These are phyloP conservation scores for Danio jaintianensis DNA, from an alignment of 2,797 vertebrate genomes.

Conservation along the genomic window DNA sequence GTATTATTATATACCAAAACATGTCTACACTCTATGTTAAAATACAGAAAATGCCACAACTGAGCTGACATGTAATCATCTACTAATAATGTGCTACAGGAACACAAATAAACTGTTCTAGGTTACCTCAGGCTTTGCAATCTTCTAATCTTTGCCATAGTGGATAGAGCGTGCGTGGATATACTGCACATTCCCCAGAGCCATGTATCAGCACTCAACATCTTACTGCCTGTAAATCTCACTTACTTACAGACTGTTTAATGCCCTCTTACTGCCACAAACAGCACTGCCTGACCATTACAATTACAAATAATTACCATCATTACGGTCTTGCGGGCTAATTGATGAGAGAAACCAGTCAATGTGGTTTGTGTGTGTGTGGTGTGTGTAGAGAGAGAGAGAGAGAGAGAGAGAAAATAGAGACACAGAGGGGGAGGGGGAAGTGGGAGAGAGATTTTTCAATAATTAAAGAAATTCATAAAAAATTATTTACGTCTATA, in stretches of 20 bases:
- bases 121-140: neutral
- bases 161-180: conserved; percentile 9
- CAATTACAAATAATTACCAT: conserved; percentile 60
- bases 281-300: conserved; percentile 53
- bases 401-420: too few relatives aligned
- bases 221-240: conserved; percentile 55
- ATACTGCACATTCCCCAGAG: conserved; percentile 35
- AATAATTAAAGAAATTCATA: neutral
- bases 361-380: conserved; percentile 39
- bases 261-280: conserved; percentile 52
- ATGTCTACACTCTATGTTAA: too few relatives aligned
- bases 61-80: neutral
- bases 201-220: conserved; percentile 48
- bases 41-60: neutral
- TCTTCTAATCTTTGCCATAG: conserved; percentile 11
- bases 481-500: neutral
- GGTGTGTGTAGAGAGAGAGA: neutral
- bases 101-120: neutral
- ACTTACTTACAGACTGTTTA: conserved; percentile 48
- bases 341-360: conserved; percentile 61
- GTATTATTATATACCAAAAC: too few relatives aligned
- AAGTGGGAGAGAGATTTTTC: neutral
- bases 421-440: neutral
- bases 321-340: conserved; percentile 59
- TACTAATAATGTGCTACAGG: neutral